A percentile compares a stretch with the other conserved stretches of the same genome.
These are phyloP conservation scores for Rhamphomyia laevipes DNA, from an alignment of 2,888 invertebrate species.

Conservation along the genomic window DNA sequence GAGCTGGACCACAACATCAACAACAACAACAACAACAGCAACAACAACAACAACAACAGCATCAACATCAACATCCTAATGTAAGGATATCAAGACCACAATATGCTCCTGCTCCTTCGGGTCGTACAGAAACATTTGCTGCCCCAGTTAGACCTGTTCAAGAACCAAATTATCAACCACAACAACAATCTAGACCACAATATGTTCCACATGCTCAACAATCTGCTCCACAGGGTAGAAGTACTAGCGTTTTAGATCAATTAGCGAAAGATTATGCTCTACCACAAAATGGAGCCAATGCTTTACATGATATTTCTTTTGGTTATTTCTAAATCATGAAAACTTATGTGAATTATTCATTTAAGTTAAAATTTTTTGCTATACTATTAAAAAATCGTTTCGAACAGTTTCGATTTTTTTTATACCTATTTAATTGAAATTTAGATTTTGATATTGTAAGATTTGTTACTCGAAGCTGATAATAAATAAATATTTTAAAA, in stretches of 20 bases:
- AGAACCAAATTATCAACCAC: constrained; percentile 25
- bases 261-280: constrained; percentile 69
- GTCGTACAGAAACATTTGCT: constrained; percentile 26
- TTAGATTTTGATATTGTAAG: too few relatives aligned
- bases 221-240: constrained; percentile 21
- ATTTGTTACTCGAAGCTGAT: too few relatives aligned
- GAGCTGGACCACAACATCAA: constrained; percentile 23
- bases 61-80: constrained; percentile 17
- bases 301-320: constrained; percentile 73
- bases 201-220: constrained; percentile 21
- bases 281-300: constrained; percentile 53
- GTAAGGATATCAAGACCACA: constrained; percentile 32
- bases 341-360: constrained; percentile 7
- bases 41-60: too few relatives aligned
- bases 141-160: constrained; percentile 19
- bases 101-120: constrained; percentile 31
- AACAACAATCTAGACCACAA: constrained; percentile 12
- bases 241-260: constrained; percentile 58
- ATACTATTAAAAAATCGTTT: too few relatives aligned
- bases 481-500: too few relatives aligned
- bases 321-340: constrained; percentile 52
- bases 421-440: too few relatives aligned
- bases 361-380: constrained; percentile 1
- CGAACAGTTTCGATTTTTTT: too few relatives aligned
- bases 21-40: background rate